Base-by-base conservation (phyloP, 2,113 vertebrate species). In the Pavo muticus region DNA sequence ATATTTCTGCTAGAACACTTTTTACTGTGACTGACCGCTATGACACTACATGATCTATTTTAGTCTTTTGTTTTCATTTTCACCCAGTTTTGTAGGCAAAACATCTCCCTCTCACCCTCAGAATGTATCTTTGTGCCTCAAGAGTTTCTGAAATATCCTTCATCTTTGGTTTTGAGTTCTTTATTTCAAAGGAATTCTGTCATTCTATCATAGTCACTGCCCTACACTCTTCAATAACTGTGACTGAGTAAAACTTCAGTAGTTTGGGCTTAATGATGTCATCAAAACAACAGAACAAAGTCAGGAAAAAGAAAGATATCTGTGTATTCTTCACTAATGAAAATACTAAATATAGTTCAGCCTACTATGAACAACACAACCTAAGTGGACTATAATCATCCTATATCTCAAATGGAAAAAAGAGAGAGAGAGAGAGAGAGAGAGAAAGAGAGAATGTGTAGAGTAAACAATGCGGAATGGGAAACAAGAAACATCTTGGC, bases 1-100 rank as follows among this genome's bases (percentile, higher is more conserved):
- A 2, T 11, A 10, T 2, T 3, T 42, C 42, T 1, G 4, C 39
- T 71, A 42, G 42, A 72, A 57, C 2, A 25, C 0, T 45, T 86
- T 32, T 48, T 71, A 3, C 29, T 89, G 76, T 91, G 45, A 44
- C 13, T 59, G 8, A 68, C 14, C 10, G 23, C 56, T 64, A 16
- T 5, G 69, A 45, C 6, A 68, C 6, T 20, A n/a, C 5, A 59
- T 70, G 25, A 45, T 12, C 25, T 48, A 70, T 11, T 61, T 74
- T 63, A 65, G 39, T 10, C n/a, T 56, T 56, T 69, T 27, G 37
- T 39, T 65, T 32, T 10, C n/a, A 63, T 59, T 69, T 81, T 77
- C 56, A 48, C 37, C 5, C 14, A 35, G 7, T 76, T 35, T 52
- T 40, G 25, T 67, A 75, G 10, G 52, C 32, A 35, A n/a, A 90